Conservation (phyloP, 2,888 invertebrate genomes). For the Mechanitis mazaeus region DNA sequence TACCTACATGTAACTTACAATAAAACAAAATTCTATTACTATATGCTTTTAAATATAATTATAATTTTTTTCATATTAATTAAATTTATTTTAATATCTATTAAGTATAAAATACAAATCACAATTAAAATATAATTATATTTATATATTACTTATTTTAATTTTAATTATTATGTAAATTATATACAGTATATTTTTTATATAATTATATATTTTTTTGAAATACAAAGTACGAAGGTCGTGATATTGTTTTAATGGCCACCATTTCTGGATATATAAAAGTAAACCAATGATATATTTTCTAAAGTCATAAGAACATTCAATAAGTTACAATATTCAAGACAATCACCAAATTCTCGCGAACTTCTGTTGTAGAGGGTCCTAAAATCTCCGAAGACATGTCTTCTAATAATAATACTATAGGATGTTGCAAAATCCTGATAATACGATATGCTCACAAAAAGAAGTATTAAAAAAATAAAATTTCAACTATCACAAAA, state of each 20-base stretch:
- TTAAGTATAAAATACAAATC: no score
- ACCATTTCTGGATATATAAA: background rate
- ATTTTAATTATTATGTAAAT: no score
- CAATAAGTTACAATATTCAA: background rate
- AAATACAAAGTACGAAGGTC: conserved; percentile 28
- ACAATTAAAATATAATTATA: no score
- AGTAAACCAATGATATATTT: background rate
- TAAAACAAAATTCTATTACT: no score
- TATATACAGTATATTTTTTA: background rate
- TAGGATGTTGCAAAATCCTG: conserved; percentile 1
- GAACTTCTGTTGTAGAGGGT: conserved; percentile 51
- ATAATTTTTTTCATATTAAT: no score
- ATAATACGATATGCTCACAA: conserved; percentile 5
- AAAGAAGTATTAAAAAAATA: background rate
- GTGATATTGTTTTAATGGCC: conserved; percentile 7
- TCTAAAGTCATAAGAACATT: background rate
- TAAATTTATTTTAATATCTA: no score
- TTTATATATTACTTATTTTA: no score
- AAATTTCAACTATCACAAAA: background rate
- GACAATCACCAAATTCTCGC: conserved; percentile 65
- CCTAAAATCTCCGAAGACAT: conserved; percentile 59
- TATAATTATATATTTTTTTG: background rate
- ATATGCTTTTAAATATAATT: no score
- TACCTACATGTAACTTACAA: no score
- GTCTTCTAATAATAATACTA: conserved; percentile 17